A percentile compares a stretch with the other conserved stretches of the same genome.
phyloP scores from a whole-genome alignment of 2,113 vertebrate genomes.

The Dissostichus mawsoni region DNA sequence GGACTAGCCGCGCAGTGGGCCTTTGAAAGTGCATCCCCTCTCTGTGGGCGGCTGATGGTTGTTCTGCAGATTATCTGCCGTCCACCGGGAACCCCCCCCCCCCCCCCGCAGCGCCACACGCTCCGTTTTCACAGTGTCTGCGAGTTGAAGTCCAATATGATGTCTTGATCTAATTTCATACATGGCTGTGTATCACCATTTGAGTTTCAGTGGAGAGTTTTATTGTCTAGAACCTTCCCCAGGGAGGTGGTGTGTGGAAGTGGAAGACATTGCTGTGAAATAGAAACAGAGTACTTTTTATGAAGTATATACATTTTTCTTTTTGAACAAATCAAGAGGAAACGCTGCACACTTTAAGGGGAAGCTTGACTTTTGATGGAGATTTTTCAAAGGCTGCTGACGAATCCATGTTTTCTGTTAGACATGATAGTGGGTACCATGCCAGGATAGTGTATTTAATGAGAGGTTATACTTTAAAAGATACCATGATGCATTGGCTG shows the following conservation, averaged over 20 bases:
- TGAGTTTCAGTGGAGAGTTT: neutral
- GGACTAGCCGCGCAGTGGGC: conserved; percentile 3
- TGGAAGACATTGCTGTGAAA: neutral
- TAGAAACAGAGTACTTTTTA: neutral
- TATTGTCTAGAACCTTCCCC: neutral
- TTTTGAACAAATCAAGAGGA: no score
- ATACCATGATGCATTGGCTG: no score
- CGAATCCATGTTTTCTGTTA: no score
- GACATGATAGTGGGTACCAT: no score
- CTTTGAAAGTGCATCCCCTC: conserved; percentile 26
- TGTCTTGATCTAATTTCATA: neutral
- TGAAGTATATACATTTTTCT: no score
- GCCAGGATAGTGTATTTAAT: no score
- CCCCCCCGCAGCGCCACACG: neutral
- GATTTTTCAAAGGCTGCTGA: neutral
- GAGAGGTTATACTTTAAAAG: no score
- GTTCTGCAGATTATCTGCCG: conserved; percentile 26
- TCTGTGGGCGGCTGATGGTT: conserved; percentile 21
- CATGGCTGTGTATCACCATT: no score
- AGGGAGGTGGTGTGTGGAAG: neutral
- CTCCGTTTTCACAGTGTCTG: neutral
- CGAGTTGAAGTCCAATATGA: neutral
- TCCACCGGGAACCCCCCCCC: neutral
- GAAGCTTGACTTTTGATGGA: neutral
- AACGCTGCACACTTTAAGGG: neutral